Percentiles rank a stretch among this genome's conserved stretches.
phyloP scores from a whole-genome alignment of 1,140 invertebrate species.

The Phymastichus coffea region DNA sequence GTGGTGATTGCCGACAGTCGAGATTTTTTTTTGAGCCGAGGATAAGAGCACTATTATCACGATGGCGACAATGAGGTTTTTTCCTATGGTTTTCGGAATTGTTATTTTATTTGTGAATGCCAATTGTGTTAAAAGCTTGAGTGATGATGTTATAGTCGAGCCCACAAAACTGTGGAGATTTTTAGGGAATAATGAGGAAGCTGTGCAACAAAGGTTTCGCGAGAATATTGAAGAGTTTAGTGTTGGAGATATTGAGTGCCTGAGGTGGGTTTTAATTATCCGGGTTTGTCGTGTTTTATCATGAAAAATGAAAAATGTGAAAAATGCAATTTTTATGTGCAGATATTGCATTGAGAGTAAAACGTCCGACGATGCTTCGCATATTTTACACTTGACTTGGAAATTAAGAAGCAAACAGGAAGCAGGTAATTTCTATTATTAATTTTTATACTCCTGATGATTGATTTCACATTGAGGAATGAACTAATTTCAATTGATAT shows the following conservation, averaged over 20 bases:
- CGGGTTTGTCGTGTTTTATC: no score
- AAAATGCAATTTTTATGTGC: no score
- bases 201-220: neutral
- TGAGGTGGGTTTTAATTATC: slow-evolving; percentile 28
- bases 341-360: slow-evolving; percentile 19
- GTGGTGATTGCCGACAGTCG: neutral
- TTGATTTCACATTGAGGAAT: no score
- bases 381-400: slow-evolving; percentile 31
- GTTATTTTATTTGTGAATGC: neutral
- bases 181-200: neutral
- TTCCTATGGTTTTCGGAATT: neutral
- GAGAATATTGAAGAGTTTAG: slow-evolving; percentile 23
- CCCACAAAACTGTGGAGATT: slow-evolving; percentile 13
- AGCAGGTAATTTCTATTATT: slow-evolving; percentile 4
- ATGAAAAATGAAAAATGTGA: no score
- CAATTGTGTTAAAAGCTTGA: neutral
- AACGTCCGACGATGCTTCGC: neutral
- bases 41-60: neutral
- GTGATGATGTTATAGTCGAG: neutral
- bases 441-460: no score
- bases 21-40: slow-evolving; percentile 3
- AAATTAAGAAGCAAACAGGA: slow-evolving; percentile 27
- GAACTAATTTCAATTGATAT: no score
- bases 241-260: slow-evolving; percentile 30
- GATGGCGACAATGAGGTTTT: neutral